Conservation (phyloP, 2,888 invertebrate species). For the Mythimna vitellina region DNA sequence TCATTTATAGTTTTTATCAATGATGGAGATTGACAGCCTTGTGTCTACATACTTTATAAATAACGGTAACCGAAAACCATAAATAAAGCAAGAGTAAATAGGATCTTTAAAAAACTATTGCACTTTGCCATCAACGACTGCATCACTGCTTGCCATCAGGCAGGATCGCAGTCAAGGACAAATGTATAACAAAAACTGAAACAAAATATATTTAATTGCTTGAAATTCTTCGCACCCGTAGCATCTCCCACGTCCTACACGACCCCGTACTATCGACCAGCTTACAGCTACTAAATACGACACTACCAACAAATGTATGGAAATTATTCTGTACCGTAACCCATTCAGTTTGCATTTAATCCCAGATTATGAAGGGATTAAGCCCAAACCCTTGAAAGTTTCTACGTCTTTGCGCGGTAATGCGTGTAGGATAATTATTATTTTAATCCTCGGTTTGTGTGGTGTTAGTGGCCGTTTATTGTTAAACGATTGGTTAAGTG, state of each 20-base stretch:
- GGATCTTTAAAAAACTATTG: too few relatives aligned
- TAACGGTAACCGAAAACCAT: too few relatives aligned
- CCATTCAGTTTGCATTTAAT: constrained; percentile 73
- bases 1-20: too few relatives aligned
- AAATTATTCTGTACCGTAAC: constrained; percentile 71
- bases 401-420: constrained; percentile 62
- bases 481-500: constrained; percentile 30
- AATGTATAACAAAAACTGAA: too few relatives aligned
- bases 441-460: constrained; percentile 60
- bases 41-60: too few relatives aligned
- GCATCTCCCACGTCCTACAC: constrained; percentile 11
- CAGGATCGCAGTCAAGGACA: too few relatives aligned
- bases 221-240: constrained; percentile 18
- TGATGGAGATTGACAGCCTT: too few relatives aligned
- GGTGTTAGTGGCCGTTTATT: constrained; percentile 46
- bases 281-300: constrained; percentile 71
- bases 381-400: constrained; percentile 64
- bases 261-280: constrained; percentile 58
- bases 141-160: too few relatives aligned
- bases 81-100: too few relatives aligned
- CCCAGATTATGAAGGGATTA: constrained; percentile 72
- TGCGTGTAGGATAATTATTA: constrained; percentile 65
- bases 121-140: too few relatives aligned
- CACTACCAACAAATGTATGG: constrained; percentile 74
- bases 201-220: neutral